Base-by-base conservation (phyloP, 2,113 vertebrate genomes). In the Xiphias gladius region DNA sequence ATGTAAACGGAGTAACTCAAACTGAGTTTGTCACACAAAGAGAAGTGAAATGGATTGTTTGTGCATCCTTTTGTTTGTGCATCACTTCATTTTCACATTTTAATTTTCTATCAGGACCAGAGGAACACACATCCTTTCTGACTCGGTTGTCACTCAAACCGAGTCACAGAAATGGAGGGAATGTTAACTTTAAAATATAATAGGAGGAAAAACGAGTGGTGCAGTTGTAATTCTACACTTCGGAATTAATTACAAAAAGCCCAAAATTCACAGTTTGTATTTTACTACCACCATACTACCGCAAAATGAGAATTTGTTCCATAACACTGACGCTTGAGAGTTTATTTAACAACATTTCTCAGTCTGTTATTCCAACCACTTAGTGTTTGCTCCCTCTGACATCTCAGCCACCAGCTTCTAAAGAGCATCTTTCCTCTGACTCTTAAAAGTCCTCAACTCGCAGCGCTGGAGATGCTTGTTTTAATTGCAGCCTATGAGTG, bases 401-500 rank as follows among this genome's bases (percentile, higher is more conserved):
- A 80, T 64, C 54, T 67, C 64, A 64, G 64, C 76, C 62, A 80
- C 73, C 58, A 43, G 19, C 82, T 87, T 82, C 57, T 52, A 55
- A 73, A 83, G 59, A 85, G 64, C 70, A 73, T 69, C 79, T 61
- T 84, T 57, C 58, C 24, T 58, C 63, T 74, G 69, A 87, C 69
- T 89, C 87, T 72, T 85, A 39, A 82, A 85, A 84, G 75, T 89
- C 83, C 79, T 90, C 59, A 61, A 43, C 81, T 72, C 19, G 19
- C 79, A 79, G 85, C 73, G 46, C 64, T 66, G 50, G 64, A 79
- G 84, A 89, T 73, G 72, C 83, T 82, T 61, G 73, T 79, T 94
- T 94, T 89, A 94, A 92, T 91, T 91, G 89, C 84, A 87, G 83
- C 88, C 76, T 91, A 68, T 66, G 77, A 86, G 80, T 88, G 89